phyloP scores from a whole-genome alignment of 2,888 invertebrate species.

The Chrysotoxum bicinctum region DNA sequence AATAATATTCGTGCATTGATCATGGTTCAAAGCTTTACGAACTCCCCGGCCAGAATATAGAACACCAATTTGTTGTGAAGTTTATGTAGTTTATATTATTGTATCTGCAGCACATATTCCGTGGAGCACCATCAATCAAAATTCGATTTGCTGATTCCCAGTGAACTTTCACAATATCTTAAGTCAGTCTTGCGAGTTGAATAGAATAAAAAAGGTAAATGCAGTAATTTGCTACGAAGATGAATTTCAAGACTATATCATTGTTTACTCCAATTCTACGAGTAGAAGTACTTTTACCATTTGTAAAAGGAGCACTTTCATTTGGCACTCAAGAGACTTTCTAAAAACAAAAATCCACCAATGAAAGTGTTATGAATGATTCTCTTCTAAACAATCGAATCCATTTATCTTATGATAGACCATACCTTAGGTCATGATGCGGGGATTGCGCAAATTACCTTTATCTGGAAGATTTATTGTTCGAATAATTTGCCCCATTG shows the following conservation, averaged over 20 bases:
- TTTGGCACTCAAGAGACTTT: slow-evolving; percentile 50
- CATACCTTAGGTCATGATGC: slow-evolving; percentile 5
- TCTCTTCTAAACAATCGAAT: slow-evolving; percentile 50
- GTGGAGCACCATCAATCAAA: slow-evolving; percentile 51
- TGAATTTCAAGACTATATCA: background rate
- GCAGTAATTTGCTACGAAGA: slow-evolving; percentile 37
- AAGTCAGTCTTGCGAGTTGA: background rate
- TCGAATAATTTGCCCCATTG: slow-evolving; percentile 8
- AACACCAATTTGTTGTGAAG: slow-evolving; percentile 49
- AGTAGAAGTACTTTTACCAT: slow-evolving; percentile 45
- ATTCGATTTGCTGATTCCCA: slow-evolving; percentile 46
- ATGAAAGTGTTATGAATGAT: slow-evolving; percentile 43
- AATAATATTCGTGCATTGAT: slow-evolving; percentile 58
- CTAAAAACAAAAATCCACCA: slow-evolving; percentile 34
- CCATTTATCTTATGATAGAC: slow-evolving; percentile 47
- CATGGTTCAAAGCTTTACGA: slow-evolving; percentile 46
- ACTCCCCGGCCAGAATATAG: slow-evolving; percentile 18
- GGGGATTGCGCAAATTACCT: slow-evolving; percentile 27
- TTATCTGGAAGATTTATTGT: slow-evolving; percentile 64
- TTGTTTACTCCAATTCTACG: slow-evolving; percentile 31
- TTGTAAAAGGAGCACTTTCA: slow-evolving; percentile 40
- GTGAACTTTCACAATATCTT: slow-evolving; percentile 61
- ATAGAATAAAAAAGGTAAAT: slow-evolving; percentile 12
- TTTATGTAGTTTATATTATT: background rate
- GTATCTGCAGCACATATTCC: background rate